Evolutionary conservation across 30 jellyfish, hydroid and myxozoan species (phyloP).

Genomic region (Aurelia aurita): DNA sequence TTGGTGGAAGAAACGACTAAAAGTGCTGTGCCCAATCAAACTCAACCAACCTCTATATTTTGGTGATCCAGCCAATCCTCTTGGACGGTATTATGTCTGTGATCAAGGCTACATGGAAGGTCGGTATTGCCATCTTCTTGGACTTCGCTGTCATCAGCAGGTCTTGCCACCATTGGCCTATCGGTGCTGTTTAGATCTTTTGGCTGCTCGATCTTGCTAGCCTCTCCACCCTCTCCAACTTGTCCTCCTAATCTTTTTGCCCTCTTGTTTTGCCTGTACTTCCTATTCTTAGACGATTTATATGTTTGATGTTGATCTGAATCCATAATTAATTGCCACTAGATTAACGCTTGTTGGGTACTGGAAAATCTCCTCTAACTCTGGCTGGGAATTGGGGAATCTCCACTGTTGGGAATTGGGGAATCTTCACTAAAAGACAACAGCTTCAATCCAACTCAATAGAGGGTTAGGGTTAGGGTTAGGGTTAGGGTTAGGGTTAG

Average conservation of each 20-base stretch:
- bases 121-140: background rate
- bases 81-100: background rate
- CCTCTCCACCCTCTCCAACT: background rate
- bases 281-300: constrained; percentile 1
- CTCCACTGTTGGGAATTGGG: no score
- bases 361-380: no score
- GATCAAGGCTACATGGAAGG: constrained; percentile 9
- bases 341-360: no score
- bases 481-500: no score
- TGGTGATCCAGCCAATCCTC: constrained; percentile 10
- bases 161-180: constrained; percentile 4
- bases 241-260: constrained; percentile 5
- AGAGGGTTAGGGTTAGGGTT: no score
- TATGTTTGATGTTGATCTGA: constrained; percentile 5
- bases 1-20: background rate
- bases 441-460: no score
- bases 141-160: background rate
- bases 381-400: no score
- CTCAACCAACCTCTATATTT: background rate
- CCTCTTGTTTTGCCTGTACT: constrained; percentile 5
- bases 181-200: background rate
- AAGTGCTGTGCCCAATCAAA: background rate
- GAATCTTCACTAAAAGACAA: no score
- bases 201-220: background rate
- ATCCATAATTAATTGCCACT: no score